Base-by-base conservation (phyloP, 2,797 vertebrate genomes). In the Austrolebias charrua region DNA sequence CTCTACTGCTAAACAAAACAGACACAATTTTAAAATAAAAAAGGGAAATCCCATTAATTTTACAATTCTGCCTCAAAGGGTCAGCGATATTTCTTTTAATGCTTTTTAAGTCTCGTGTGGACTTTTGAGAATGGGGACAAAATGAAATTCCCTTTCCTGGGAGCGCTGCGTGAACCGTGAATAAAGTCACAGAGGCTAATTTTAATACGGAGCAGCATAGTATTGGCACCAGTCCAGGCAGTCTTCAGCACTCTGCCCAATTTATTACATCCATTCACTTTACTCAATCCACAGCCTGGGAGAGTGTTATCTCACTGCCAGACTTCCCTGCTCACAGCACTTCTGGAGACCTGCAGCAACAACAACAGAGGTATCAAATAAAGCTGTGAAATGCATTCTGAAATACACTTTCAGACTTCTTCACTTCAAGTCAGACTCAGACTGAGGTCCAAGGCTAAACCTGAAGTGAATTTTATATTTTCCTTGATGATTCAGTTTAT, bases 181-280 rank as follows among this genome's bases (percentile, higher is more conserved):
- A 43, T 65, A n/a, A 24, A 63, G 48, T 63, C 60, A 31, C 68
- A 68, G 63, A 49, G 56, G 66, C 73, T 76, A 61, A 82, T 84
- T 86, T 72, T 74, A 80, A 77, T 67, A 73, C 60, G 51, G 73
- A 70, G 72, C 57, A 72, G 76, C 43, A 44, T 74, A 76, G 69
- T 70, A 69, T 35, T 62, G 76, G 82, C 82, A 52, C 14, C 20
- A 0, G 61, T 73, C 77, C 81, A 86, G 63, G 51, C 46, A 38
- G 60, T 4, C 60, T 68, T 59, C 60, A 43, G 59, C 72, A 72
- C 66, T 14, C 45, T 38, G 33, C 71, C 69, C 73, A 72, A 75
- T 58, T 69, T 65, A 68, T 56, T 50, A 9, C 56, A 72, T 63
- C 63, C 66, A 64, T 76, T 80, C 65, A 83, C 28, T 45, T 75